Conservation (phyloP, 2,113 vertebrate genomes). For the Percopsis transmontana region DNA sequence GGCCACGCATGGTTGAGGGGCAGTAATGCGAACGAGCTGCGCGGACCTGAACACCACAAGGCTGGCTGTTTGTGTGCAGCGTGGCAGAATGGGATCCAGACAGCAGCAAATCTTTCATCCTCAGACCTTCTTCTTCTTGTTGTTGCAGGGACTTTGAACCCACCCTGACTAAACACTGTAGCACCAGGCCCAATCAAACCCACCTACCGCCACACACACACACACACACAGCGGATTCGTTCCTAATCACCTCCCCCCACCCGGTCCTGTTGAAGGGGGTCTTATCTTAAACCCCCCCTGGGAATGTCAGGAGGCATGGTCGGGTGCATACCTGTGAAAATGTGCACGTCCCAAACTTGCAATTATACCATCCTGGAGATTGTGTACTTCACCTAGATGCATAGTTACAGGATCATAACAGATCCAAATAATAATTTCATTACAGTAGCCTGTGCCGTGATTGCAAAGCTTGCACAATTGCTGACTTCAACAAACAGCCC, state of each 20-base stretch:
- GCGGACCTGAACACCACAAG: slow-evolving; percentile 11
- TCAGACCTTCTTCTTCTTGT: slow-evolving; percentile 1
- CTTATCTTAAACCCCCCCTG: slow-evolving; percentile 8
- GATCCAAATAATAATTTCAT: slow-evolving; percentile 74
- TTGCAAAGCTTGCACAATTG: slow-evolving; percentile 38
- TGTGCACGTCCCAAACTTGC: slow-evolving; percentile 27
- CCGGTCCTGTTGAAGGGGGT: background rate
- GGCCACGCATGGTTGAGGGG: background rate
- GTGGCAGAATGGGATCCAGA: slow-evolving; percentile 25
- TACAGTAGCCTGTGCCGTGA: slow-evolving; percentile 40
- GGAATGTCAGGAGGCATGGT: slow-evolving; percentile 46
- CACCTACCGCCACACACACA: slow-evolving; percentile 1
- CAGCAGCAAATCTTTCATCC: slow-evolving; percentile 13
- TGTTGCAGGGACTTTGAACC: slow-evolving; percentile 23
- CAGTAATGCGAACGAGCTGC: slow-evolving; percentile 15
- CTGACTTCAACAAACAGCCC: slow-evolving; percentile 28
- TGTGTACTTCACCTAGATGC: slow-evolving; percentile 39
- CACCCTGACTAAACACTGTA: slow-evolving; percentile 20
- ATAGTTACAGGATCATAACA: slow-evolving; percentile 76
- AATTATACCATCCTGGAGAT: slow-evolving; percentile 54
- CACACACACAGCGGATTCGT: slow-evolving; percentile 26
- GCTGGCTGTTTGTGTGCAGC: slow-evolving; percentile 10
- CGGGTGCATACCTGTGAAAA: slow-evolving; percentile 32
- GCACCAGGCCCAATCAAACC: slow-evolving; percentile 11
- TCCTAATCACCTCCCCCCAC: background rate